phyloP scores from a whole-genome alignment of 2,888 invertebrate genomes.

The Morpho helenor region DNA sequence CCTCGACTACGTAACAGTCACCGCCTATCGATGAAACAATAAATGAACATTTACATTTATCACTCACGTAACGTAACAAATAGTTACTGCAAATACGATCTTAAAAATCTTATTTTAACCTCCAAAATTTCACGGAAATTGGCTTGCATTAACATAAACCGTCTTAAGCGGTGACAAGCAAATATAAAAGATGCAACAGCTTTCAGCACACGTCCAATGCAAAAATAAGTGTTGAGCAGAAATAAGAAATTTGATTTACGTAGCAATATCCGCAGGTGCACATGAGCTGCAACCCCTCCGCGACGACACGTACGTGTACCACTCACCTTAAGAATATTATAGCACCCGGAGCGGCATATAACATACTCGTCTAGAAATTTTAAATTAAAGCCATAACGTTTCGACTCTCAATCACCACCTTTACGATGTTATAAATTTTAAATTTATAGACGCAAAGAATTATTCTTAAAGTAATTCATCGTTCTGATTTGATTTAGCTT shows the following conservation, averaged over 20 bases:
- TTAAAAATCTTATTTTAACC: too few species aligned
- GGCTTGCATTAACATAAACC: conserved; percentile 8
- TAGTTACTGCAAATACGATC: too few species aligned
- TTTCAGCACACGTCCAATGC: conserved; percentile 31
- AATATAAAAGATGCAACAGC: conserved; percentile 15
- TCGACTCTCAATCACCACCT: conserved; percentile 18
- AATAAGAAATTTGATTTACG: conserved; percentile 72
- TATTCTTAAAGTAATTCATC: conserved; percentile 5
- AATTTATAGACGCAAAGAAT: conserved; percentile 11
- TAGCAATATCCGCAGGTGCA: conserved; percentile 70
- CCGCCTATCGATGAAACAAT: too few species aligned
- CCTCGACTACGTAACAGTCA: too few species aligned
- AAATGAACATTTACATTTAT: too few species aligned
- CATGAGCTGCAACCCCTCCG: conserved; percentile 41
- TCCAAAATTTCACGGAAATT: too few species aligned
- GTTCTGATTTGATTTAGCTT: not conserved
- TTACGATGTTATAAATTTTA: conserved; percentile 21
- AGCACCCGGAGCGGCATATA: conserved; percentile 21
- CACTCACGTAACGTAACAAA: too few species aligned
- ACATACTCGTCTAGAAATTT: conserved; percentile 24
- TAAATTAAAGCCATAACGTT: conserved; percentile 26
- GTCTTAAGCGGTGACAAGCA: conserved; percentile 7
- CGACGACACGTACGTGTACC: conserved; percentile 27
- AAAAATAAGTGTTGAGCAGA: conserved; percentile 54
- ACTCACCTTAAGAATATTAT: conserved; percentile 26